These are phyloP conservation scores for Tragopan temminckii DNA, from an alignment of 2,797 vertebrate genomes.

Conservation along the genomic window DNA sequence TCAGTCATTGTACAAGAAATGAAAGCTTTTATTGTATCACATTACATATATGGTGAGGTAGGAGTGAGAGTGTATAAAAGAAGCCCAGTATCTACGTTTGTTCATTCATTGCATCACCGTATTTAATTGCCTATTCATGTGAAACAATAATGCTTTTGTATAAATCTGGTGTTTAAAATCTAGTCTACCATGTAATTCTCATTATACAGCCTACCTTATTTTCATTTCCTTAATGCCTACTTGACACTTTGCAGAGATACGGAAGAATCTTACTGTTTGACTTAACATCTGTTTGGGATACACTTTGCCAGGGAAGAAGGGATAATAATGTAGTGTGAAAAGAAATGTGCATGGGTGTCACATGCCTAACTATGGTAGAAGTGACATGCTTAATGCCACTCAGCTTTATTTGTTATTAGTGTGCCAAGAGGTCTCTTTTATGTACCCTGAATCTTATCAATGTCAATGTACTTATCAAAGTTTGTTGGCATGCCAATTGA, in stretches of 20 bases:
- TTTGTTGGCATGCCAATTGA: not conserved
- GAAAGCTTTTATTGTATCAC: constrained; percentile 75
- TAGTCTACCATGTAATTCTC: constrained; percentile 1
- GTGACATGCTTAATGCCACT: constrained; percentile 8
- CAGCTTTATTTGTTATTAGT: constrained; percentile 22
- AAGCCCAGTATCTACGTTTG: constrained; percentile 66
- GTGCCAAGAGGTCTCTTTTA: not conserved
- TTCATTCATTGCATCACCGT: constrained; percentile 68
- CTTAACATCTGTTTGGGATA: not conserved
- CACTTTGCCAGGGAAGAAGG: not conserved
- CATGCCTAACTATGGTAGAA: not conserved
- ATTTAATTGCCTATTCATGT: constrained; percentile 73
- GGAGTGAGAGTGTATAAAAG: constrained; percentile 44
- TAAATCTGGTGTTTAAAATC: constrained; percentile 35
- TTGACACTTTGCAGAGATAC: constrained; percentile 3
- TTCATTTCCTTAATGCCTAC: constrained; percentile 7
- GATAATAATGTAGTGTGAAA: not conserved
- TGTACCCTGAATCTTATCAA: not conserved
- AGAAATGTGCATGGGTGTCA: not conserved
- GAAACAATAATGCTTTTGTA: constrained; percentile 70
- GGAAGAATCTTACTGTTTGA: not conserved
- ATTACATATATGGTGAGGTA: constrained; percentile 66
- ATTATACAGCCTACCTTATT: not conserved
- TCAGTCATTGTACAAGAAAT: constrained; percentile 55
- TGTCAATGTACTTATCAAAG: not conserved